Base-by-base conservation (phyloP, 2,888 invertebrate species). In the Athalia circularis region DNA sequence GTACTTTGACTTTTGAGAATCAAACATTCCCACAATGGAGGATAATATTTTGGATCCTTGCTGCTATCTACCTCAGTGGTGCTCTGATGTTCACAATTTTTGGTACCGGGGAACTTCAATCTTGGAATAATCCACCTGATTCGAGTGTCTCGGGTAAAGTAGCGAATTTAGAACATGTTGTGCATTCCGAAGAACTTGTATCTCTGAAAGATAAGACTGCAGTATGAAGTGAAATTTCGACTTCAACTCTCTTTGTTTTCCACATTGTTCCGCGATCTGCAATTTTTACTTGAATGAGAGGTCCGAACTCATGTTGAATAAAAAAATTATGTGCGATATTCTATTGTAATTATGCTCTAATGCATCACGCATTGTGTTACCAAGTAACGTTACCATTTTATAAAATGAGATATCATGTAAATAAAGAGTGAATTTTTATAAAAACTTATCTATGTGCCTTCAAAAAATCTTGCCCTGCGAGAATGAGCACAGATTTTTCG, bases 21-120 rank as follows among this genome's bases (percentile, higher is more conserved):
- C 94, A 95, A 91, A 94, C 94, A 0, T 95, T 94, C 84, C 93
- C 92, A 43, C 94, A 94, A 86, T 97, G 97, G 97, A 94, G 93
- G 88, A 94, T 94, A 78, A 95, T 97, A 0, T 97, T 97, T 90
- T 95, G 95, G 93, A 95, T 96, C 70, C 90, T 97, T 15, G 94
- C 95, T 0, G 93, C 90, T 3, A 94, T 95, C 0, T 97, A 97
- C 88, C 90, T 93, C 0, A 86, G 92, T 0, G 96, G 96, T 0
- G 94, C 95, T 0, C 68, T 94, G 0, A 90, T 92, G 57, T 96
- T 94, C 90, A 90, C 93, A 9, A 77, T 92, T 52, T 92, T 95
- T 83, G 95, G 95, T 0, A 92, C 93, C 0, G 95, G 95, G 0
- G 93, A 95, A 64, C 90, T 94, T 48, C 95, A 92, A 82, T 80